A percentile compares a stretch with the other conserved stretches of the same genome.
Conservation (phyloP, 2,797 vertebrate species). For the Dendrocincla tyrannina region DNA sequence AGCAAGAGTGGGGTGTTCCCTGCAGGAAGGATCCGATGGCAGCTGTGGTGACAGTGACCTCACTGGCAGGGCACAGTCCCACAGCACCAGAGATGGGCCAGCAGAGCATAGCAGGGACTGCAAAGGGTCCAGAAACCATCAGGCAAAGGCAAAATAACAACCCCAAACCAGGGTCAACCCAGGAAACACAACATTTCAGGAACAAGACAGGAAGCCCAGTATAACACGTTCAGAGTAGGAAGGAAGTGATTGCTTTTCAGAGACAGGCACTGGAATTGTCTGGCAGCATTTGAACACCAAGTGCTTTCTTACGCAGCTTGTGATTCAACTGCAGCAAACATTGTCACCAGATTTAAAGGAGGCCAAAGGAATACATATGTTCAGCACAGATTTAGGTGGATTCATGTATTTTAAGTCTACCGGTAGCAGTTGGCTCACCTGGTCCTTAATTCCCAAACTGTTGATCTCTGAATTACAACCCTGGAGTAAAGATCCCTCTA, state of each 20-base stretch:
- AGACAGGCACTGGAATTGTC: background rate
- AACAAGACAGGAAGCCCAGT: background rate
- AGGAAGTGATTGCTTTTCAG: background rate
- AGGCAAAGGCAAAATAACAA: background rate
- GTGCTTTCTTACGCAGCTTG: background rate
- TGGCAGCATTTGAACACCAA: background rate
- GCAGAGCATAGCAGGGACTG: rapidly evolving
- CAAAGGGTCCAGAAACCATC: background rate
- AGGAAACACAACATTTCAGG: background rate
- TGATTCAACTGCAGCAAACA: background rate
- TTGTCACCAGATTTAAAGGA: background rate
- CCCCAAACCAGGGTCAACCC: background rate
- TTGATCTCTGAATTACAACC: background rate
- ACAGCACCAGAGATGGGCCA: background rate
- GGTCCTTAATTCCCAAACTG: background rate
- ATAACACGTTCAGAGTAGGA: background rate
- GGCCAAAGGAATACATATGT: background rate
- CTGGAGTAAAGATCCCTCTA: background rate
- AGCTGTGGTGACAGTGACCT: background rate
- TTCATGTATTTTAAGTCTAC: background rate
- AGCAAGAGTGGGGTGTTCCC: background rate
- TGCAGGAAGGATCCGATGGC: background rate
- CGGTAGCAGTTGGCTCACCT: background rate
- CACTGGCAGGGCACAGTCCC: background rate
- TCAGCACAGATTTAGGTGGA: background rate